Conservation (phyloP, 1,140 invertebrate genomes). For the Anthonomus grandis region DNA sequence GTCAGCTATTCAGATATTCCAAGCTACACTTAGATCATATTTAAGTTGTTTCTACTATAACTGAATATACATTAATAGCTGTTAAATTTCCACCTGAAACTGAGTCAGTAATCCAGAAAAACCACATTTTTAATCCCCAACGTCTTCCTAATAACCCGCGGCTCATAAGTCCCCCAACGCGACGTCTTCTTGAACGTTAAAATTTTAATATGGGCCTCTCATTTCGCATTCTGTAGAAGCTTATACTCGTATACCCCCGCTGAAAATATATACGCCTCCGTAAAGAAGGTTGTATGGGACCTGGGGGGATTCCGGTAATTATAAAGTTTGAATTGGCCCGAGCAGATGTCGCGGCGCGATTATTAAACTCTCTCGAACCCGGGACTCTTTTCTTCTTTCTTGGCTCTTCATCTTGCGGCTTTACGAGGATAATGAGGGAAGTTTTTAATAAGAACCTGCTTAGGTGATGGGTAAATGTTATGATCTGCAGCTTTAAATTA, state of each 20-base stretch:
- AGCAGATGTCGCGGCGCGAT: conserved; percentile 17
- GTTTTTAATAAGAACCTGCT: conserved; percentile 8
- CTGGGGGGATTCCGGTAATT: conserved; percentile 18
- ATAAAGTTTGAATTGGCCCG: conserved; percentile 17
- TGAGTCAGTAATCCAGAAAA: too few relatives aligned
- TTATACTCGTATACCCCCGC: neutral
- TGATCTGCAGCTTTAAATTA: too few relatives aligned
- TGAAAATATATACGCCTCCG: conserved; percentile 3
- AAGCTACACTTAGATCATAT: too few relatives aligned
- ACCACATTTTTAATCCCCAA: conserved; percentile 4
- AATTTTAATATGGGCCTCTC: conserved; percentile 16
- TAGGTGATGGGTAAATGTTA: too few relatives aligned
- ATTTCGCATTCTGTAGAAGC: conserved; percentile 17
- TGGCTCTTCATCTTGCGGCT: neutral
- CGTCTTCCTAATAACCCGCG: conserved; percentile 1
- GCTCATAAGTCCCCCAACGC: neutral
- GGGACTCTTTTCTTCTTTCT: conserved; percentile 1
- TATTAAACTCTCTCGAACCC: conserved; percentile 10
- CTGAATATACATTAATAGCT: too few relatives aligned
- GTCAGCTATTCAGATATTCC: too few relatives aligned
- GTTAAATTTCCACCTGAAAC: too few relatives aligned
- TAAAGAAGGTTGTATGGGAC: conserved; percentile 9
- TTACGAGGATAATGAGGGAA: conserved; percentile 11
- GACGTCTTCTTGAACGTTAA: neutral
- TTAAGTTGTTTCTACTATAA: too few relatives aligned